Percentiles rank a stretch among this genome's conserved stretches.
Evolutionary conservation across 2,113 vertebrate genomes (phyloP).

Genomic region (Takifugu flavidus): DNA sequence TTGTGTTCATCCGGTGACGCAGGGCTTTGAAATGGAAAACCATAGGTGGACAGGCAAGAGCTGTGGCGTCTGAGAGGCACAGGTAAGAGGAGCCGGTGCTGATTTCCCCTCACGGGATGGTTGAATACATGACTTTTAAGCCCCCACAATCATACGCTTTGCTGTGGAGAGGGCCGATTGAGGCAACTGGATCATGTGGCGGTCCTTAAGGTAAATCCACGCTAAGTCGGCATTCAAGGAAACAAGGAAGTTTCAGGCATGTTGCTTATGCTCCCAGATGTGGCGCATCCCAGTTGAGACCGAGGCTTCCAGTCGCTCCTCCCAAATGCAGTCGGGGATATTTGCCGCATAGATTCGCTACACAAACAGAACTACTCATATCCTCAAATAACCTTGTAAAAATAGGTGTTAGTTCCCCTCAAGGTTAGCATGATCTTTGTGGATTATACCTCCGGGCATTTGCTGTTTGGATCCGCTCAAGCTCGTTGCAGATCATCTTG

Average conservation of each 20-base stretch:
- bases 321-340: slow-evolving; percentile 31
- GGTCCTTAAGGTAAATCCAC: slow-evolving; percentile 57
- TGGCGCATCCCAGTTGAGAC: slow-evolving; percentile 38
- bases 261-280: slow-evolving; percentile 17
- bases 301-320: slow-evolving; percentile 24
- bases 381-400: slow-evolving; percentile 56
- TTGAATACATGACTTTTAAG: slow-evolving; percentile 63
- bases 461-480: slow-evolving; percentile 20
- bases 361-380: slow-evolving; percentile 42
- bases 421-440: slow-evolving; percentile 25
- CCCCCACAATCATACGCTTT: slow-evolving; percentile 58
- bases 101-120: slow-evolving; percentile 64
- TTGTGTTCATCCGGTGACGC: slow-evolving; percentile 75
- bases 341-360: slow-evolving; percentile 42
- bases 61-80: slow-evolving; percentile 68
- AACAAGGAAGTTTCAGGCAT: slow-evolving; percentile 38
- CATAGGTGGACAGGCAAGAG: slow-evolving; percentile 73
- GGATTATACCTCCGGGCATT: slow-evolving; percentile 34
- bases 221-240: slow-evolving; percentile 44
- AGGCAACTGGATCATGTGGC: slow-evolving; percentile 61
- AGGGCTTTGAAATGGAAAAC: slow-evolving; percentile 77
- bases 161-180: slow-evolving; percentile 43
- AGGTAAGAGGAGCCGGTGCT: slow-evolving; percentile 65
- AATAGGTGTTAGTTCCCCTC: slow-evolving; percentile 51
- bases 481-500: slow-evolving; percentile 41